phyloP scores from a whole-genome alignment of 2,113 vertebrate genomes.

The Uria lomvia region DNA sequence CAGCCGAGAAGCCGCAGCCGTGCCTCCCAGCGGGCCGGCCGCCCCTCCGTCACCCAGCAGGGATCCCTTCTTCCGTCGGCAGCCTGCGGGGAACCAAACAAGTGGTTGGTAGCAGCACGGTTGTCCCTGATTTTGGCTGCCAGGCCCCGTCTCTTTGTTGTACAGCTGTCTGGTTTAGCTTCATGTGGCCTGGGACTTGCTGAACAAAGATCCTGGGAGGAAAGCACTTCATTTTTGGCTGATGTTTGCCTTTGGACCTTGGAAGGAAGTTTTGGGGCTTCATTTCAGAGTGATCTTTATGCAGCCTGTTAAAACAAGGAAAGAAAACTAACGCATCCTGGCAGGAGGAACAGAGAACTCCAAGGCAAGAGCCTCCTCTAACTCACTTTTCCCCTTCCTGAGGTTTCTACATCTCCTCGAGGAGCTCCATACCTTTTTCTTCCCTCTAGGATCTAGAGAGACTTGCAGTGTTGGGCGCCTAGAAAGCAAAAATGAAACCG shows the following conservation, averaged over 20 bases:
- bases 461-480: neutral
- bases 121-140: neutral
- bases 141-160: neutral
- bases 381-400: neutral
- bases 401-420: rapidly evolving
- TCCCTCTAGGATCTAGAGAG: neutral
- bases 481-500: neutral
- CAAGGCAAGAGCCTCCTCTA: neutral
- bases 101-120: neutral
- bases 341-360: neutral
- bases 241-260: neutral
- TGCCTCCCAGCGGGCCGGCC: rapidly evolving
- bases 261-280: neutral
- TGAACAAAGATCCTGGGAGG: neutral
- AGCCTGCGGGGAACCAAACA: neutral
- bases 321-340: neutral
- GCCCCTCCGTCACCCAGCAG: rapidly evolving
- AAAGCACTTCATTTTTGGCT: neutral
- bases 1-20: neutral
- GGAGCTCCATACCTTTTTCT: neutral
- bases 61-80: neutral
- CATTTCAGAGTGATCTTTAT: neutral
- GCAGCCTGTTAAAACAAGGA: neutral
- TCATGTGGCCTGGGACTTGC: neutral
- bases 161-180: neutral